Evolutionary conservation across 2,888 invertebrate genomes (phyloP), one percentile per base, ranked within the genome.

Genomic region (Nudaria mundana): DNA sequence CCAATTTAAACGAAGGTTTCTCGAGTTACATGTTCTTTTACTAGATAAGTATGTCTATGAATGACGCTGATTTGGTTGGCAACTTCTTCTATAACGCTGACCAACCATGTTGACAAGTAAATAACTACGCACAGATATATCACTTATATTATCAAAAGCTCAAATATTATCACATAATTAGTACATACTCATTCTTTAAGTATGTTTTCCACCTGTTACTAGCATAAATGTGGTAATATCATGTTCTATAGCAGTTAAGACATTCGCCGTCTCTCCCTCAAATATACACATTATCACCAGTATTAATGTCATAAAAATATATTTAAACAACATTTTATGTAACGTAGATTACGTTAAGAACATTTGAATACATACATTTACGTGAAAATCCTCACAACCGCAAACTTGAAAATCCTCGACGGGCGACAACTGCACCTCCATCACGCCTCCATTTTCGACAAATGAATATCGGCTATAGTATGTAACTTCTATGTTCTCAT

Each of bases 371-470:
- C 46, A 45, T 52, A 49, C 55, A 81, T 80, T 76, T 55, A 84
- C 81, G 64, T 64, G 63, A 52, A 72, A 72, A 73, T 75, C 60
- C 57, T 63, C 68, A 69, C 74, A 81, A 76, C 76, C 66, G 74
- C 75, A 63, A 84, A 83, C 76, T 76, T 78, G 80, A 82, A 85
- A 81, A 81, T 74, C 68, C 53, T 58, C 70, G 69, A 71, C 74
- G 76, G 79, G 68, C 76, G 73, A 79, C 80, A 76, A 78, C 71
- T 71, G 75, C 72, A 71, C 75, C 66, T 71, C 80, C 79, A 81
- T 87, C 83, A 84, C 81, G 79, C 80, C 81, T 80, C 85, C 87
- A 88, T 87, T 83, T 87, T 81, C 82, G 81, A 87, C 84, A 87
- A 86, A 85, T 86, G 87, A 87, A 81, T 79, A 77, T 63, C 69